These are phyloP conservation scores for Hoplias malabaricus DNA, from an alignment of 2,113 vertebrate genomes.

Conservation along the genomic window DNA sequence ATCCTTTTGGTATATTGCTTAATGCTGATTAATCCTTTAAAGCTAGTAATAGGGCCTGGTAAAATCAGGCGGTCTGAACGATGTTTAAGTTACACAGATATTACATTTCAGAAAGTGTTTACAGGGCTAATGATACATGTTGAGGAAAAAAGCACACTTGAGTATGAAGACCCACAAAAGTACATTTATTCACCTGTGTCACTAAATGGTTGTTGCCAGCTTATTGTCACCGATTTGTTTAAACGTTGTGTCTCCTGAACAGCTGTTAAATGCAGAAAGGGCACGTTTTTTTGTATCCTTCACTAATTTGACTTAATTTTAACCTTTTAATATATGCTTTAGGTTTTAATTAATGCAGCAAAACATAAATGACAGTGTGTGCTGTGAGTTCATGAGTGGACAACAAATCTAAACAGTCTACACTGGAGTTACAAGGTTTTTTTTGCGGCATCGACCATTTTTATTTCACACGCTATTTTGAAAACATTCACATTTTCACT, in stretches of 20 bases:
- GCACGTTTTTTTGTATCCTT: not conserved
- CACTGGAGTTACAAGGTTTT: slow-evolving; percentile 19
- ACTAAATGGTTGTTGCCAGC: not conserved
- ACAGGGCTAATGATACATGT: not conserved
- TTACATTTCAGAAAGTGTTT: slow-evolving; percentile 3
- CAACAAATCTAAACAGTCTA: slow-evolving; percentile 1
- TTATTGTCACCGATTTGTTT: not conserved
- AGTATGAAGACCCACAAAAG: not conserved
- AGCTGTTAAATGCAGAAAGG: not conserved
- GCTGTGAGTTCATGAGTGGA: not conserved
- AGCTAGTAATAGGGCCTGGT: slow-evolving; percentile 5
- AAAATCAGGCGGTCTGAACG: not conserved
- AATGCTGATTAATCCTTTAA: not conserved
- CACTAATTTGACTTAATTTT: not conserved
- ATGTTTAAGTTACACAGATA: not conserved
- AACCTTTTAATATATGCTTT: not conserved
- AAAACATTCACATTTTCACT: slow-evolving; percentile 31
- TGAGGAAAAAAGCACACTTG: not conserved
- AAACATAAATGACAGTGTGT: not conserved
- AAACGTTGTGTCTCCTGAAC: not conserved
- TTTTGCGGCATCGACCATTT: slow-evolving; percentile 7
- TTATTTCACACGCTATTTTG: slow-evolving; percentile 15
- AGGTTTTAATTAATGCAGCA: not conserved
- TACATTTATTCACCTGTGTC: not conserved
- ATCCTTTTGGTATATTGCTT: not conserved